phyloP scores from a whole-genome alignment of 2,797 vertebrate species.

The Glyptemys insculpta region DNA sequence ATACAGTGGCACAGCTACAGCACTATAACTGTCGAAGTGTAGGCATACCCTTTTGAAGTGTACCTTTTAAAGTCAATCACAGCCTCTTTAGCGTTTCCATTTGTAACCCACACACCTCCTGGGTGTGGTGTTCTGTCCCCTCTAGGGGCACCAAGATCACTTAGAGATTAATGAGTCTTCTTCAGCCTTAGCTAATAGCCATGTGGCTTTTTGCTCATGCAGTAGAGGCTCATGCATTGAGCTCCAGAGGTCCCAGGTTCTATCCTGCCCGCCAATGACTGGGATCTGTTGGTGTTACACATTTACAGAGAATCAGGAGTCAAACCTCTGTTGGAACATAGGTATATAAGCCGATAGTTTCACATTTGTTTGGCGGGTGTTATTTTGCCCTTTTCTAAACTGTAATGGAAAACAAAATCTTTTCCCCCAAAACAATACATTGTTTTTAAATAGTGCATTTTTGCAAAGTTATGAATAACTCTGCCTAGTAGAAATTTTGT shows the following conservation, averaged over 20 bases:
- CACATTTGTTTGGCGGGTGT: neutral
- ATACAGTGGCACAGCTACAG: no score
- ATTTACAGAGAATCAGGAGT: neutral
- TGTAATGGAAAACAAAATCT: constrained; percentile 56
- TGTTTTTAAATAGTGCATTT: constrained; percentile 68
- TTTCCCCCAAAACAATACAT: constrained; percentile 58
- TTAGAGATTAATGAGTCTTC: no score
- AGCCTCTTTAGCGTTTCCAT: neutral
- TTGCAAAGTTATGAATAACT: constrained; percentile 78
- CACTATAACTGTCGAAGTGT: neutral
- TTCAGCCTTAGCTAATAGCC: no score
- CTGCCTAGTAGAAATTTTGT: constrained; percentile 73
- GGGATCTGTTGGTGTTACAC: no score
- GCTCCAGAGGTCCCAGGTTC: no score
- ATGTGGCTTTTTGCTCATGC: no score
- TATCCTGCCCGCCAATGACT: no score
- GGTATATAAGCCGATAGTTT: neutral
- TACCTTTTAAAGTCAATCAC: neutral
- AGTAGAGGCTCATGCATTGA: no score
- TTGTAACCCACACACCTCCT: no score
- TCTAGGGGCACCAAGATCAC: no score
- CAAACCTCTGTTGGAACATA: neutral
- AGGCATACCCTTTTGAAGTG: neutral
- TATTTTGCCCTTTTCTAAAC: constrained; percentile 44
- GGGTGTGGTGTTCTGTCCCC: no score